Conservation (phyloP, 1,140 invertebrate species). For the Drosophila bocqueti region DNA sequence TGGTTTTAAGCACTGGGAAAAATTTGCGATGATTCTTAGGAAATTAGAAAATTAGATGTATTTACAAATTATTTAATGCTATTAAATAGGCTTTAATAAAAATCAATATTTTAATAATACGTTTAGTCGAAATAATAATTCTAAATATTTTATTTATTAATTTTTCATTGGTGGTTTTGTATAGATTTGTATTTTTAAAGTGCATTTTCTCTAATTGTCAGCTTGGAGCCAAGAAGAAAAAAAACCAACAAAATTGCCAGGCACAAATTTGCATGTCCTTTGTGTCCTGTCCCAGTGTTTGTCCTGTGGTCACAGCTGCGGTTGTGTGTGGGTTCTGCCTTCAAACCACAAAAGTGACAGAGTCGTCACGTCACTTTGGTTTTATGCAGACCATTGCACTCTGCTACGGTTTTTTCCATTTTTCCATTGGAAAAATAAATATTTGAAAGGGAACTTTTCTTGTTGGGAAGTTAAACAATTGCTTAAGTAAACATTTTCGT, state of each 20-base stretch:
- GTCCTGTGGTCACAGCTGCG: slow-evolving; percentile 14
- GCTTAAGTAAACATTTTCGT: not conserved
- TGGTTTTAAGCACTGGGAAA: slow-evolving; percentile 1
- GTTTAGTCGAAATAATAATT: not conserved
- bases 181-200: not conserved
- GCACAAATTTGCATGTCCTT: slow-evolving; percentile 19
- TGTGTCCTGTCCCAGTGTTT: slow-evolving; percentile 10
- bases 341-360: slow-evolving; percentile 41
- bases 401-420: not conserved
- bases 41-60: too few species aligned
- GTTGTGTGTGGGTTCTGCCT: slow-evolving; percentile 7
- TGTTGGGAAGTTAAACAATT: not conserved
- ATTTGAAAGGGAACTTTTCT: slow-evolving; percentile 5
- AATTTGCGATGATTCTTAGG: not conserved
- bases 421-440: slow-evolving; percentile 1
- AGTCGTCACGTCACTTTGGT: slow-evolving; percentile 18
- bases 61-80: not conserved
- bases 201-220: slow-evolving; percentile 2
- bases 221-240: slow-evolving; percentile 60
- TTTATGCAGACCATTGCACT: slow-evolving; percentile 21
- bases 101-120: not conserved
- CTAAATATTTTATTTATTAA: too few species aligned
- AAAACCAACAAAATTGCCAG: slow-evolving; percentile 36
- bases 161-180: not conserved
- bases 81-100: not conserved